phyloP scores from a whole-genome alignment of 2,888 invertebrate species.

The Mystacides longicornis region DNA sequence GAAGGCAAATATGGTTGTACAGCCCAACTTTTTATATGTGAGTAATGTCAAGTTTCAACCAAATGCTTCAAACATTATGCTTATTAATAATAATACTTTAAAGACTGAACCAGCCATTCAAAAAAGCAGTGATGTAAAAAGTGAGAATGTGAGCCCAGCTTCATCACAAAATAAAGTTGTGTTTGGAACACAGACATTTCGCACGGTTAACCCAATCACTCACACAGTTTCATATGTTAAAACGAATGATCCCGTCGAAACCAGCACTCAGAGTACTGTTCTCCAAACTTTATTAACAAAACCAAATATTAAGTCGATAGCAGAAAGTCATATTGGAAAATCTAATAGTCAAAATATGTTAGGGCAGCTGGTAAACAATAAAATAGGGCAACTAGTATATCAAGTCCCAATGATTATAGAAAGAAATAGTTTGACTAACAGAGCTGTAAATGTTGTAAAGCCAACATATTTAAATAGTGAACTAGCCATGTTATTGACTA shows the following conservation, averaged over 20 bases:
- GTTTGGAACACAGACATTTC: conserved; percentile 18
- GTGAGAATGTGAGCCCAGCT: conserved; percentile 1
- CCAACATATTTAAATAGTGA: conserved; percentile 21
- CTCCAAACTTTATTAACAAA: conserved; percentile 22
- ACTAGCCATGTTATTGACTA: conserved; percentile 20
- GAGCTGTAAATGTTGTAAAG: conserved; percentile 18
- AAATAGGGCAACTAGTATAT: conserved; percentile 42
- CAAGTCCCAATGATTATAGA: conserved; percentile 42
- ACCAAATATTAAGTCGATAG: conserved; percentile 15
- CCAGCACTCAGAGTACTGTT: conserved; percentile 17
- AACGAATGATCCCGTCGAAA: conserved; percentile 16
- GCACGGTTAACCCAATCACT: conserved; percentile 20
- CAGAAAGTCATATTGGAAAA: conserved; percentile 6
- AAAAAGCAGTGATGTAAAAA: conserved; percentile 4
- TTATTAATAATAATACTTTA: conserved; percentile 28
- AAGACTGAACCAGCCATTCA: conserved; percentile 6
- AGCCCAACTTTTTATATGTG: conserved; percentile 43
- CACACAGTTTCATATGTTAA: conserved; percentile 22
- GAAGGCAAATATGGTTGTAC: conserved; percentile 37
- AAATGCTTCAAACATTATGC: conserved; percentile 37
- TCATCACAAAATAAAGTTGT: conserved; percentile 12
- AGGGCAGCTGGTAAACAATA: conserved; percentile 31
- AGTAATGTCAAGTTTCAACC: conserved; percentile 43
- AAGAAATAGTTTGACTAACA: conserved; percentile 26
- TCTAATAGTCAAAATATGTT: conserved; percentile 6